Evolutionary conservation across 2,113 vertebrate genomes (phyloP), one percentile per base, ranked within the genome.

Genomic region (Mellivora capensis): DNA sequence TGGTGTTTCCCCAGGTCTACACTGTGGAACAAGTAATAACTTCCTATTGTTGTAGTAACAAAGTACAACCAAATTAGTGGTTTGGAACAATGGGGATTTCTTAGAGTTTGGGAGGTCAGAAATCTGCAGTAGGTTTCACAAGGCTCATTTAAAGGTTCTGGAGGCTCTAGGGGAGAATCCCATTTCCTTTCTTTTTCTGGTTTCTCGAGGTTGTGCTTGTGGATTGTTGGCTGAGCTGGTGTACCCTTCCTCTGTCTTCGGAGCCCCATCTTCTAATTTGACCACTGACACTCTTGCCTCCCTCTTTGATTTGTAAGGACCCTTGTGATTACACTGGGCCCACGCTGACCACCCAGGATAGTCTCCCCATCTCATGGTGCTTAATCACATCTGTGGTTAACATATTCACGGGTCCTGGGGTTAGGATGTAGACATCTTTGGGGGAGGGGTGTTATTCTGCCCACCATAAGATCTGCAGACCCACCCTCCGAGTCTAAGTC

Each of bases 391-490:
- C 71, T 64, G 37, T 10, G 17, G 57, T 29, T 67, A 39, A 37
- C 27, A 44, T 49, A 37, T 34, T 34, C 67, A 37, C 20, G 62
- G 42, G 62, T 17, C n/a, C 61, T 59, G 54, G 34, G 49, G 23
- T 91, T 27, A 34, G 72, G 74, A 3, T 37, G 25, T 23, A 42
- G 69, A 31, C 42, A 61, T 42, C 82, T 57, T 20, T 47, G 25
- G 39, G 20, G 2, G 29, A 14, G 0, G 49, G 39, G 39, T 12
- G 3, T 6, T 57, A 6, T 25, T 49, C 62, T 67, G 17, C 64
- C 52, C 8, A 0, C 34, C 12, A 13, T 4, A 8, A n/a, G 74
- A 8, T 25, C 20, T 0, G 25, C 11, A 6, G 62, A 14, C 34
- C 29, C 39, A 27, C 14, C 64, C 44, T 49, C 47, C 3, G 8